Evolutionary conservation across 2,888 invertebrate genomes (phyloP), one percentile per base, ranked within the genome.

Genomic region (Machimus atricapillus): DNA sequence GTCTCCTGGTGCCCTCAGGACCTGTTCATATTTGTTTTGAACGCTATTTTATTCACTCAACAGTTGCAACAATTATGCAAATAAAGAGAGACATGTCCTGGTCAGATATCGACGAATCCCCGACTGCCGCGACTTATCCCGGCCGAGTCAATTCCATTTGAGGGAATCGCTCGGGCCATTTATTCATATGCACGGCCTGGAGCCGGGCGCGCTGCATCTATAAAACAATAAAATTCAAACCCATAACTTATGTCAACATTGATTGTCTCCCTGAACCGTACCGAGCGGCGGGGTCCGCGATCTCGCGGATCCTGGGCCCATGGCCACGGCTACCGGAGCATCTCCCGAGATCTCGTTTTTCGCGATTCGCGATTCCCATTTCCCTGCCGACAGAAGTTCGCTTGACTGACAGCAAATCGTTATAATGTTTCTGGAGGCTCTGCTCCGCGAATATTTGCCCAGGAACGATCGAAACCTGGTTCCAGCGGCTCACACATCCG

Each of bases 401-500:
- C 77, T 86, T 88, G 88, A 88, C 85, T 88, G 88, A 87, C 88
- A 88, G 87, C 88, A 86, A 88, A 88, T 88, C 88, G 88, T 88
- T 88, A 88, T 88, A 88, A 87, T 88, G 87, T 88, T 73, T 74
- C 77, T 78, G 86, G 56, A 74, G 74, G 46, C 76, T 74, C 85
- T 46, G 40, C 74, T 46, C 23, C 23, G n/a, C 74, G 77, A 86
- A 86, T 86, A 86, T 86, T 86, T 78, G 77, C 77, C 77, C 74
- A 74, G 46, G 74, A 74, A 74, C 56, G 77, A 37, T 31, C 46
- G 46, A 74, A 88, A 88, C 86, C 88, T 88, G 87, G 87, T 87
- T 87, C 86, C 85, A 79, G 82, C 78, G 86, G 87, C 88, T 87
- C 87, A 88, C 88, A 88, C 91, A 92, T 92, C 91, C 91, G 91